Conservation (phyloP, 2,113 vertebrate genomes). For the Beaufortia kweichowensis region DNA sequence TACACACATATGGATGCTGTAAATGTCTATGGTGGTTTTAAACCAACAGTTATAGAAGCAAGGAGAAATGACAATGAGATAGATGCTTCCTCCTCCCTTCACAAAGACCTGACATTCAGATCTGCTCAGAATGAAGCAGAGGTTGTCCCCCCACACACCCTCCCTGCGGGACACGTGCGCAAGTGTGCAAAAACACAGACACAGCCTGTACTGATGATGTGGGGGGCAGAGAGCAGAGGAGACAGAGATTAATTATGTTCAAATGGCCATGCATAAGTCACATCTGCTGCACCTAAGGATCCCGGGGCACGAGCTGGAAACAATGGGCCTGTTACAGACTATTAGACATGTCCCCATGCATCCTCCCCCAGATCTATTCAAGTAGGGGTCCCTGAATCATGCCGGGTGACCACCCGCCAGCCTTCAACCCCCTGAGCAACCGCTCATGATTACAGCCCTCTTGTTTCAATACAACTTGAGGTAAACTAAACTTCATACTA, state of each 20-base stretch:
- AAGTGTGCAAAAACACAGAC: constrained; percentile 32
- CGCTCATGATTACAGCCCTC: background rate
- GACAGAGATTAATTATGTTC: constrained; percentile 74
- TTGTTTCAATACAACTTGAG: background rate
- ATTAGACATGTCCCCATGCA: constrained; percentile 53
- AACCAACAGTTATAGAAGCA: background rate
- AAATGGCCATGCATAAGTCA: constrained; percentile 63
- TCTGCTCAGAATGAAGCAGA: constrained; percentile 51
- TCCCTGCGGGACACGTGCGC: constrained; percentile 38
- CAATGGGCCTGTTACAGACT: constrained; percentile 61
- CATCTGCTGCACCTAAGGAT: constrained; percentile 69
- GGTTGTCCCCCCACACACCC: constrained; percentile 16
- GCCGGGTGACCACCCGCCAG: background rate
- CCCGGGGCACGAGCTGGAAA: constrained; percentile 63
- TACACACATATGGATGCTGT: too few relatives aligned
- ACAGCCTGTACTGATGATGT: constrained; percentile 23
- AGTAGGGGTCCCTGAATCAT: constrained; percentile 1
- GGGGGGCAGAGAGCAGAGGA: constrained; percentile 45
- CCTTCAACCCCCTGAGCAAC: constrained; percentile 17
- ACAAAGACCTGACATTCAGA: constrained; percentile 49
- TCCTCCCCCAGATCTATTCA: constrained; percentile 41
- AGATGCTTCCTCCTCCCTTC: constrained; percentile 1
- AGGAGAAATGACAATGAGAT: background rate
- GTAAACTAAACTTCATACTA: background rate
- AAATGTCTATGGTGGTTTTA: too few relatives aligned